A percentile compares a stretch with the other conserved stretches of the same genome.
Evolutionary conservation across 2,797 vertebrate genomes (phyloP).

Genomic region (Echeneis naucrates): DNA sequence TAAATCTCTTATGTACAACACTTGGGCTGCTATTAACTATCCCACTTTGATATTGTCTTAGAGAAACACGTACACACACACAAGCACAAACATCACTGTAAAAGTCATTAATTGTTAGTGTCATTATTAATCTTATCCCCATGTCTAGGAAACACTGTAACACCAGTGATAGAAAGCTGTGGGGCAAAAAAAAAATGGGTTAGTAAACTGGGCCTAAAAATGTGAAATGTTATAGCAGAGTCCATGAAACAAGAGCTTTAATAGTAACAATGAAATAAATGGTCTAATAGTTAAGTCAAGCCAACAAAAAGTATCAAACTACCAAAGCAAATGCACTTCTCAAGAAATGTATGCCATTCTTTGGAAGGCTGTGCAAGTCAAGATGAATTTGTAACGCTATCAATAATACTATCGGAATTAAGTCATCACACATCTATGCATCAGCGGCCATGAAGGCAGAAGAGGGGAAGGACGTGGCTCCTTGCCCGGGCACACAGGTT

Average conservation of each 20-base stretch:
- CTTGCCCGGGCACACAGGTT: conserved; percentile 76
- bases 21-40: conserved; percentile 58
- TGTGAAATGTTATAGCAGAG: background rate
- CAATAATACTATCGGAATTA: conserved; percentile 47
- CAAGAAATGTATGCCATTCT: background rate
- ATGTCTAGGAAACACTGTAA: conserved; percentile 26
- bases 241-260: background rate
- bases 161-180: background rate
- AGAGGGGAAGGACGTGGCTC: conserved; percentile 73
- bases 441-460: conserved; percentile 61
- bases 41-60: conserved; percentile 71
- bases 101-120: conserved; percentile 53
- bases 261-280: background rate
- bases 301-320: background rate
- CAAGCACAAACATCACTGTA: conserved; percentile 51
- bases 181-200: conserved; percentile 8
- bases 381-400: conserved; percentile 16
- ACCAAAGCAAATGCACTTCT: background rate
- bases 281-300: background rate
- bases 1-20: conserved; percentile 74
- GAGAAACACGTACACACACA: conserved; percentile 25
- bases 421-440: conserved; percentile 63
- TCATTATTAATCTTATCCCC: conserved; percentile 46
- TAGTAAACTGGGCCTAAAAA: background rate
- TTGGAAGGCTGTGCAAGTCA: background rate